Percentiles rank a stretch among this genome's conserved stretches.
Evolutionary conservation across 2,888 invertebrate genomes (phyloP).

Genomic region (Caenorhabditis sp.): DNA sequence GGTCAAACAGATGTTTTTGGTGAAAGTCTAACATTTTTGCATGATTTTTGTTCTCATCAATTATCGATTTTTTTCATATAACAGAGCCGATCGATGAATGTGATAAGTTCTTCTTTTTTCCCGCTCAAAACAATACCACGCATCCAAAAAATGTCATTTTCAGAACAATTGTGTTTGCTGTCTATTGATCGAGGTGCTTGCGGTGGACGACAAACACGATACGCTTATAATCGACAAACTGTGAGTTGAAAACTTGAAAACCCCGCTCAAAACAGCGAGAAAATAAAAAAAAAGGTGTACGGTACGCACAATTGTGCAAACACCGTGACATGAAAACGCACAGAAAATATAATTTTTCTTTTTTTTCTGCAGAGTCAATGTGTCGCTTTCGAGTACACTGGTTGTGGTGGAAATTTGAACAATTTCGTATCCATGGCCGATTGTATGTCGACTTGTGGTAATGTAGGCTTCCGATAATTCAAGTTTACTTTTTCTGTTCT

Average conservation of each 20-base stretch:
- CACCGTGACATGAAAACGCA: too few species aligned
- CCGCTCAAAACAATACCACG: background rate
- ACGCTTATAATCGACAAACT: constrained; percentile 67
- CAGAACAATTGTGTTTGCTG: constrained; percentile 67
- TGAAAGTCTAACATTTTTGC: background rate
- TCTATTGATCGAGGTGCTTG: constrained; percentile 70
- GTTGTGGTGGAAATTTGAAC: constrained; percentile 69
- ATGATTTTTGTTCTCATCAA: background rate
- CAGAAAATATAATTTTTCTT: too few species aligned
- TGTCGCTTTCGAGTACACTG: constrained; percentile 69
- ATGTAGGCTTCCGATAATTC: constrained; percentile 59
- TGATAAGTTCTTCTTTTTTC: background rate
- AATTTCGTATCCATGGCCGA: constrained; percentile 67
- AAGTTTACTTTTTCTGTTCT: background rate
- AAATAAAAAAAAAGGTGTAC: background rate
- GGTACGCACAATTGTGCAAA: too few species aligned
- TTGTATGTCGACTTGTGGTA: constrained; percentile 65
- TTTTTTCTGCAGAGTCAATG: constrained; percentile 61
- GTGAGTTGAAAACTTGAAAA: constrained; percentile 36
- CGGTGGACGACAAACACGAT: constrained; percentile 66
- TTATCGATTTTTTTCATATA: constrained; percentile 23
- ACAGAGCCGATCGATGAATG: constrained; percentile 48
- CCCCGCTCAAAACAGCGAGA: background rate
- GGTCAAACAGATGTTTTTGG: background rate
- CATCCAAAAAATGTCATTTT: constrained; percentile 32